Conservation (phyloP, 2,113 vertebrate species). For the Chionis minor region DNA sequence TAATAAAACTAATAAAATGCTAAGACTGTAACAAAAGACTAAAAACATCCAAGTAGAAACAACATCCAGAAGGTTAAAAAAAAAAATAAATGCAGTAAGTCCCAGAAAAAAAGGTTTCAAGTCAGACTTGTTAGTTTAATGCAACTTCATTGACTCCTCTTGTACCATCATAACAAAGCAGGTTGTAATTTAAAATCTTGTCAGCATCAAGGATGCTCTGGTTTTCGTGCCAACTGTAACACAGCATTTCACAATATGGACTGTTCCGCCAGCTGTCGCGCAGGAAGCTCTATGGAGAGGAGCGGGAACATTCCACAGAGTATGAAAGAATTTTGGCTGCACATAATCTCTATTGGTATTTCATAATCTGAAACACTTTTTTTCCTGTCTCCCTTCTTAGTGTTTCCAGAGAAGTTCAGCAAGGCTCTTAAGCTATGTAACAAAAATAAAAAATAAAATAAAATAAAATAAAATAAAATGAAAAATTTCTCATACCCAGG, state of each 20-base stretch:
- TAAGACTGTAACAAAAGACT: background rate
- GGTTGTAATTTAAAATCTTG: background rate
- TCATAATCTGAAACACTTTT: background rate
- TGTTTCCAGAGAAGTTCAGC: background rate
- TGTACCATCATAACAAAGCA: background rate
- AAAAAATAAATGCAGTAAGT: background rate
- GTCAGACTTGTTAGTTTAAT: background rate
- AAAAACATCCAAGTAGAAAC: background rate
- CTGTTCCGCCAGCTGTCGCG: background rate
- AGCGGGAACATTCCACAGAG: background rate
- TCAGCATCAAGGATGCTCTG: background rate
- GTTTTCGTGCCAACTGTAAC: background rate
- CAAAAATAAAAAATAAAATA: background rate
- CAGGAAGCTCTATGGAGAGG: background rate
- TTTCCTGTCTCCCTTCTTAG: background rate
- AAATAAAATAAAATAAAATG: background rate
- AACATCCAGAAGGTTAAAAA: background rate
- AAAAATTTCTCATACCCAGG: background rate
- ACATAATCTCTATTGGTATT: background rate
- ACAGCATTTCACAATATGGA: background rate
- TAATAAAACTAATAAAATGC: background rate
- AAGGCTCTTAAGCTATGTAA: background rate
- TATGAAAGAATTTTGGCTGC: background rate
- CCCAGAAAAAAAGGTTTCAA: background rate
- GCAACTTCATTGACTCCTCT: background rate